A percentile compares a stretch with the other conserved stretches of the same genome.
Conservation (phyloP, 2,888 invertebrate species). For the Pyrrhosoma nymphula region DNA sequence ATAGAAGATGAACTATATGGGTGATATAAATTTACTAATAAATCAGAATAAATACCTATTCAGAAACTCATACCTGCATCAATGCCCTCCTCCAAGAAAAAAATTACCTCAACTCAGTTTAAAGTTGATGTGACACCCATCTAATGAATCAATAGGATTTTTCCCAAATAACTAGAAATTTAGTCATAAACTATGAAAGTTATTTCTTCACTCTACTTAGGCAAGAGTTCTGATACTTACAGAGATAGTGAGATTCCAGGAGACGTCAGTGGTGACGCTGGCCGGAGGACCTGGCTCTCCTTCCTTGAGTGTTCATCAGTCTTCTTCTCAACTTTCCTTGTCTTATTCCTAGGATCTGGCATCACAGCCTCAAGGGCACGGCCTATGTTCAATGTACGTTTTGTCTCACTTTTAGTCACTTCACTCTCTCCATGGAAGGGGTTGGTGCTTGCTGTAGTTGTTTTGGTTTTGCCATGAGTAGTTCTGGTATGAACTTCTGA, state of each 20-base stretch:
- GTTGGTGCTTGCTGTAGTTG: not conserved
- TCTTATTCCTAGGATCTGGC: constrained; percentile 46
- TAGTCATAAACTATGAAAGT: too few species aligned
- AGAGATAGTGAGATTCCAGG: constrained; percentile 17
- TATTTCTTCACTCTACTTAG: not conserved
- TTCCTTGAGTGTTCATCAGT: not conserved
- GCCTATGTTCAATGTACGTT: constrained; percentile 19
- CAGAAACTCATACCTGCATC: too few species aligned
- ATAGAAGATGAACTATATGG: too few species aligned
- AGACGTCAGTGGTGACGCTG: constrained; percentile 12
- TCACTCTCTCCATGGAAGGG: constrained; percentile 40
- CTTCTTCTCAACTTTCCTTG: constrained; percentile 46
- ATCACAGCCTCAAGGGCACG: constrained; percentile 53
- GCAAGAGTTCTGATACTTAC: not conserved
- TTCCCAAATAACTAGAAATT: too few species aligned
- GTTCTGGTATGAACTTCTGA: constrained; percentile 40
- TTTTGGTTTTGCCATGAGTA: constrained; percentile 30
- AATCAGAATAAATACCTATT: too few species aligned
- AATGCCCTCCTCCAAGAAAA: too few species aligned
- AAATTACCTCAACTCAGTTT: too few species aligned
- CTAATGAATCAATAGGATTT: too few species aligned
- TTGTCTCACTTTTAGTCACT: not conserved
- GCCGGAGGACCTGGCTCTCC: not conserved
- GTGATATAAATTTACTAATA: too few species aligned
- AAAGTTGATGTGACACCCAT: too few species aligned